Evolutionary conservation across 2,888 invertebrate genomes (phyloP).

Genomic region (Nebria brevicollis): DNA sequence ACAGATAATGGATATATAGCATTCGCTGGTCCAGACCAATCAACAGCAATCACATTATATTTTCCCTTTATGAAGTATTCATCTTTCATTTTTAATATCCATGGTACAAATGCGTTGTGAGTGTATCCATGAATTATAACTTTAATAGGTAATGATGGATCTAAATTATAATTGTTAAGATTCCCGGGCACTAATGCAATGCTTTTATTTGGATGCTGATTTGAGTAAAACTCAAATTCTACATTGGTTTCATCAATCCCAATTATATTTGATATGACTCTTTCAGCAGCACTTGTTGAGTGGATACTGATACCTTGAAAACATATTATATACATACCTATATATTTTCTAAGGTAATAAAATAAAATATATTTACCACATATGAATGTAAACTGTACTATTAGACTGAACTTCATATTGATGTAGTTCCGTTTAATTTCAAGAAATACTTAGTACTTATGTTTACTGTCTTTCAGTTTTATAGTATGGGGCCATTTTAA

Average conservation of each 20-base stretch:
- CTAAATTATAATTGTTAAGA: neutral
- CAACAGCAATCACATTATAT: constrained; percentile 44
- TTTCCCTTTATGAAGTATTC: constrained; percentile 43
- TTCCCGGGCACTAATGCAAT: neutral
- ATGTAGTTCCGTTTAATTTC: no score
- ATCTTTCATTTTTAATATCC: constrained; percentile 34
- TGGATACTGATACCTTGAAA: no score
- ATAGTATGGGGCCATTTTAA: no score
- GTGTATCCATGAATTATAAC: constrained; percentile 48
- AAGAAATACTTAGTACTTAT: no score
- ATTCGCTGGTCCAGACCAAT: constrained; percentile 41
- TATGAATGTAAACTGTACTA: no score
- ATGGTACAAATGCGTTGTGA: constrained; percentile 15
- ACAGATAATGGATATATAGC: constrained; percentile 29
- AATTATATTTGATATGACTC: neutral
- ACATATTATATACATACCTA: no score
- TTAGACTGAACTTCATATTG: no score
- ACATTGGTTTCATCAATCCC: constrained; percentile 3
- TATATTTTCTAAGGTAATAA: no score
- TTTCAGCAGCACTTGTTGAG: no score
- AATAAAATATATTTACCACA: no score
- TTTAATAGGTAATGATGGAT: constrained; percentile 37
- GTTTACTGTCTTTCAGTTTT: no score
- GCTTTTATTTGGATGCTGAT: neutral
- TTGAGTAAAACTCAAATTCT: constrained; percentile 25